A percentile compares a stretch with the other conserved stretches of the same genome.
Evolutionary conservation across 2,797 vertebrate genomes (phyloP).

Genomic region (Nannoperca australis): DNA sequence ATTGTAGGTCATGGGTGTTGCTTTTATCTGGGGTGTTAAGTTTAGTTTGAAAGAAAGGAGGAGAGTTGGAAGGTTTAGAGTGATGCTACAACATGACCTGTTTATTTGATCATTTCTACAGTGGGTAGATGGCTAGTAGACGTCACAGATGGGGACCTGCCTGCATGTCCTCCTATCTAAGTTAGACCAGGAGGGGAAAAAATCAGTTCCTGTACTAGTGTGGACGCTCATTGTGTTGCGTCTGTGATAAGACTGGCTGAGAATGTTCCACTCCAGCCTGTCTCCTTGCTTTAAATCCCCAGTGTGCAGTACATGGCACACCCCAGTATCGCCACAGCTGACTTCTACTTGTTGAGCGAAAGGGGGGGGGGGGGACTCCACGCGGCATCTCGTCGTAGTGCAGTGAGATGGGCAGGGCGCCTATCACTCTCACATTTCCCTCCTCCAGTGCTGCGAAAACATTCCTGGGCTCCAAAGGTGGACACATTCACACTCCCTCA

Average conservation of each 20-base stretch:
- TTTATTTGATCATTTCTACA: constrained; percentile 30
- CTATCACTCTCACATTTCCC: constrained; percentile 50
- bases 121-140: background rate
- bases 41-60: constrained; percentile 5
- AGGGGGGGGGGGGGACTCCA: constrained; percentile 33
- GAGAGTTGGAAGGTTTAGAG: background rate
- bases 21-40: constrained; percentile 1
- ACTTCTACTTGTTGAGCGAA: constrained; percentile 38
- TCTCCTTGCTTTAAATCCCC: constrained; percentile 40
- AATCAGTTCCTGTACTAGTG: constrained; percentile 10
- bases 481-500: constrained; percentile 67
- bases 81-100: constrained; percentile 10
- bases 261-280: constrained; percentile 55
- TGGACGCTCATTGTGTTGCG: constrained; percentile 43
- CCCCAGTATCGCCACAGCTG: constrained; percentile 49
- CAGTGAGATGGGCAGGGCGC: constrained; percentile 47
- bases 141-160: constrained; percentile 50
- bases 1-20: background rate
- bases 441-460: constrained; percentile 71
- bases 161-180: constrained; percentile 41
- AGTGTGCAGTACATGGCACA: constrained; percentile 30
- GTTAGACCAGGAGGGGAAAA: constrained; percentile 37
- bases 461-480: constrained; percentile 73
- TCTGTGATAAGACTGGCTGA: constrained; percentile 61
- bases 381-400: constrained; percentile 19